A percentile compares a stretch with the other conserved stretches of the same genome.
phyloP scores from a whole-genome alignment of 2,797 vertebrate species.

The Sebastes jordani region DNA sequence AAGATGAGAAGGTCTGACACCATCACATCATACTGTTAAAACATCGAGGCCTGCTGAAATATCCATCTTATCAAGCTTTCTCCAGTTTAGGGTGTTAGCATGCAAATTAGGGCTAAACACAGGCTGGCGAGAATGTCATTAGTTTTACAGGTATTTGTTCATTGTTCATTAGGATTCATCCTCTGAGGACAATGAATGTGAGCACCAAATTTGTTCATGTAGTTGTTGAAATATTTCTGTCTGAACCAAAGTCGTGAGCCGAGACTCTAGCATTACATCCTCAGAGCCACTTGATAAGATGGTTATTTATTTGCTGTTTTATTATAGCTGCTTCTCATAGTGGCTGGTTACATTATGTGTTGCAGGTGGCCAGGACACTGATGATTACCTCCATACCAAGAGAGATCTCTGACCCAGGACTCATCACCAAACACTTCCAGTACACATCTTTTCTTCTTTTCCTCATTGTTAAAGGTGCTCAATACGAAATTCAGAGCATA shows the following conservation, averaged over 20 bases:
- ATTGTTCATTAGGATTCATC: not conserved
- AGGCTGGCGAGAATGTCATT: not conserved
- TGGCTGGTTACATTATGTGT: slow-evolving; percentile 21
- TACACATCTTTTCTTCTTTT: slow-evolving; percentile 69
- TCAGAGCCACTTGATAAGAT: not conserved
- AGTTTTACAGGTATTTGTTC: not conserved
- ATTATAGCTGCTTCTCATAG: not conserved
- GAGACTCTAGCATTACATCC: not conserved
- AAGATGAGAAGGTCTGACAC: slow-evolving; percentile 89
- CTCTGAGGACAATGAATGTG: not conserved
- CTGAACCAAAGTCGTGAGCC: not conserved
- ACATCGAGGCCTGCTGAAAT: not conserved
- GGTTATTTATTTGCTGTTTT: not conserved
- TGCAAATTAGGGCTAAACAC: not conserved
- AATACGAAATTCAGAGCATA: too few relatives aligned
- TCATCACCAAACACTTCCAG: slow-evolving; percentile 97
- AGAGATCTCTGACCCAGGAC: slow-evolving; percentile 92
- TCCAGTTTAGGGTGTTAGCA: not conserved
- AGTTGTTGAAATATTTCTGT: not conserved
- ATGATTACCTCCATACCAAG: slow-evolving; percentile 93
- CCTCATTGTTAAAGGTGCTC: not conserved
- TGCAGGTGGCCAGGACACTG: slow-evolving; percentile 90
- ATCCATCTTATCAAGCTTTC: not conserved
- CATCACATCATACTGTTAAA: not conserved
- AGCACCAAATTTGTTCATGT: not conserved